These are phyloP conservation scores for Puffinus mauretanicus DNA, from an alignment of 2,113 vertebrate genomes.

Conservation along the genomic window DNA sequence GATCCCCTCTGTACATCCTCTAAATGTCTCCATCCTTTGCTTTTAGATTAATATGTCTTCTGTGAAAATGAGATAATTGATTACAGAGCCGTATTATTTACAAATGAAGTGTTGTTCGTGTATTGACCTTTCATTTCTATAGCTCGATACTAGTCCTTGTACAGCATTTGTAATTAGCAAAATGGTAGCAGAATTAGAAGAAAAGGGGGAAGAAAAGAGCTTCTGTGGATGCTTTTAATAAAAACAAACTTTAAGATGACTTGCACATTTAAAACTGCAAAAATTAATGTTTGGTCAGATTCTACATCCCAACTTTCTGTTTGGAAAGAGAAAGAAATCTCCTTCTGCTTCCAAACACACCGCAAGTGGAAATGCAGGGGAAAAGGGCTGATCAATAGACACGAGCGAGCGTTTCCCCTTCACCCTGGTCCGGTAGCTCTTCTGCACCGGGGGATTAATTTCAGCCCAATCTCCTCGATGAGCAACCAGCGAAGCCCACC, in stretches of 20 bases:
- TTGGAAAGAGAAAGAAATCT: neutral
- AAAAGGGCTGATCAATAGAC: neutral
- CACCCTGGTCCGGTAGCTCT: neutral
- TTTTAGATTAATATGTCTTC: slow-evolving; percentile 69
- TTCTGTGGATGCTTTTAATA: neutral
- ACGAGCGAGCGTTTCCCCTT: neutral
- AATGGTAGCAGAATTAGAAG: neutral
- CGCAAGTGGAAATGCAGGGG: neutral
- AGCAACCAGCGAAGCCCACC: neutral
- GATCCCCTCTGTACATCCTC: slow-evolving; percentile 53
- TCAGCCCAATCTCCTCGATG: neutral
- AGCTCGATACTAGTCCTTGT: slow-evolving; percentile 48
- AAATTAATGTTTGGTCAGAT: neutral
- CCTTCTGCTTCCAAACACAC: neutral
- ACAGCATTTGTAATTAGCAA: slow-evolving; percentile 53
- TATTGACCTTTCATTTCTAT: slow-evolving; percentile 69
- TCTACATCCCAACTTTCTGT: neutral
- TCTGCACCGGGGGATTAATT: neutral
- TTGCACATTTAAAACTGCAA: neutral
- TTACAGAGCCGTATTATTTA: slow-evolving; percentile 72
- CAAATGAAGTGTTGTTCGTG: slow-evolving; percentile 71
- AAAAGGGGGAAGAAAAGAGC: neutral
- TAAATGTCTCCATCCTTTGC: slow-evolving; percentile 66
- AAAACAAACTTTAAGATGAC: neutral
- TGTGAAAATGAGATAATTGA: slow-evolving; percentile 76